Percentiles rank a stretch among this genome's conserved stretches.
Conservation (phyloP, 2,797 vertebrate genomes). For the Brachymystax lenok region DNA sequence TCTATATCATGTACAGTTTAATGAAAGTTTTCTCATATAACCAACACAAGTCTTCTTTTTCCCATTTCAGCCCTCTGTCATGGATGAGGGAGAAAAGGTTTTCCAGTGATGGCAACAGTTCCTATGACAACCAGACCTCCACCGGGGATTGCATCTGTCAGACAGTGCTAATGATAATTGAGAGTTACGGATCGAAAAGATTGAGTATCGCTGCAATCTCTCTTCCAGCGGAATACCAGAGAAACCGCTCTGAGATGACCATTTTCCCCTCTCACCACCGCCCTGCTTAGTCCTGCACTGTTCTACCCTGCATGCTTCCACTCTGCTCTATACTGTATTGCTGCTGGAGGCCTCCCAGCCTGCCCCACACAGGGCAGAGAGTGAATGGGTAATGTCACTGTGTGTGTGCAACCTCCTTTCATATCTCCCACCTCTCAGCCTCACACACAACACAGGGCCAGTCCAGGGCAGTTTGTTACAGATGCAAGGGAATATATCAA, state of each 20-base stretch:
- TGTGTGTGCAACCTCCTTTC: slow-evolving; percentile 52
- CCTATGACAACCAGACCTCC: slow-evolving; percentile 10
- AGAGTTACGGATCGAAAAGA: slow-evolving; percentile 41
- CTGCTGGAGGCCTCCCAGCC: slow-evolving; percentile 62
- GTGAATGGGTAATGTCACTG: slow-evolving; percentile 40
- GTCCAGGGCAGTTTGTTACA: slow-evolving; percentile 56
- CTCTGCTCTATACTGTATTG: slow-evolving; percentile 47
- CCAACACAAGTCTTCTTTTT: background rate
- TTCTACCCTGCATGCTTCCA: slow-evolving; percentile 8
- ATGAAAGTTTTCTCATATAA: background rate
- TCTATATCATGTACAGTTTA: background rate
- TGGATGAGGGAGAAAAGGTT: background rate
- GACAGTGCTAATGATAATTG: slow-evolving; percentile 52
- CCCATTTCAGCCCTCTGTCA: background rate
- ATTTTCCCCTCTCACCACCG: slow-evolving; percentile 66
- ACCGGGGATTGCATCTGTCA: slow-evolving; percentile 30
- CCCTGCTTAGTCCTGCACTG: slow-evolving; percentile 32
- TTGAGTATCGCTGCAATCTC: slow-evolving; percentile 50
- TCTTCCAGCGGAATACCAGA: slow-evolving; percentile 54
- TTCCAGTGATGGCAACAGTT: slow-evolving; percentile 2
- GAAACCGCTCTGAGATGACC: slow-evolving; percentile 76
- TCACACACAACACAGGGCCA: slow-evolving; percentile 51
- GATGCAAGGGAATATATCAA: slow-evolving; percentile 65
- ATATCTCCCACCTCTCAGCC: background rate
- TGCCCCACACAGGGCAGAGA: slow-evolving; percentile 67